Percentiles rank a stretch among this genome's conserved stretches.
Conservation (phyloP, 2,888 invertebrate genomes). For the Sipunculus nudus region DNA sequence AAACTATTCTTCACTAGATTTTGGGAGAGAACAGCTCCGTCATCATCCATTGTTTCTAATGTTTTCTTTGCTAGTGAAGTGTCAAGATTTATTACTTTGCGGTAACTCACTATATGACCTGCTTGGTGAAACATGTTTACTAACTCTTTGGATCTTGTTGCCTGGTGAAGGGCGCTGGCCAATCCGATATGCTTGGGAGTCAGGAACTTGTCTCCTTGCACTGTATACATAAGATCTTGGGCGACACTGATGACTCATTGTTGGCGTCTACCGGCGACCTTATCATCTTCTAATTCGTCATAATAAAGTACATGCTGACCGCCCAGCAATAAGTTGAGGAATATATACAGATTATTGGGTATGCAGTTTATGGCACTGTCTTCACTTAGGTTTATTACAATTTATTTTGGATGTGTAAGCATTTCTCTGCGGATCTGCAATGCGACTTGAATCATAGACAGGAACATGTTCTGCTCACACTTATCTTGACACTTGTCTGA, state of each 20-base stretch:
- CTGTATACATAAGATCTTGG: too few relatives aligned
- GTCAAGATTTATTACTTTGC: constrained; percentile 10
- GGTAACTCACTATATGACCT: constrained; percentile 15
- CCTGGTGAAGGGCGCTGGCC: constrained; percentile 16
- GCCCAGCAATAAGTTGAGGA: constrained; percentile 13
- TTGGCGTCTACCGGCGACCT: background rate
- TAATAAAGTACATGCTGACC: background rate
- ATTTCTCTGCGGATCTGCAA: constrained; percentile 5
- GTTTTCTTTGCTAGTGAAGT: constrained; percentile 13
- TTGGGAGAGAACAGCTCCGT: background rate
- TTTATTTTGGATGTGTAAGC: background rate
- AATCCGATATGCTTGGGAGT: constrained; percentile 18
- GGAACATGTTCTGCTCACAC: constrained; percentile 5
- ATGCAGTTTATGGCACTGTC: background rate
- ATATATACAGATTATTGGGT: constrained; percentile 20
- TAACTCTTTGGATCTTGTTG: constrained; percentile 9
- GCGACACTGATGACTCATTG: too few relatives aligned
- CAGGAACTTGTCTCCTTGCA: too few relatives aligned
- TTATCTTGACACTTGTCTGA: background rate
- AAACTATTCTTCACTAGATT: background rate
- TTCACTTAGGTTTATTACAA: background rate
- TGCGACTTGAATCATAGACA: constrained; percentile 9
- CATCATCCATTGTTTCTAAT: background rate
- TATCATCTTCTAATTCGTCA: constrained; percentile 9
- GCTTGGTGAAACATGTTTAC: constrained; percentile 16